Conservation (phyloP, 2,113 vertebrate genomes). For the Nothoprocta perdicaria region DNA sequence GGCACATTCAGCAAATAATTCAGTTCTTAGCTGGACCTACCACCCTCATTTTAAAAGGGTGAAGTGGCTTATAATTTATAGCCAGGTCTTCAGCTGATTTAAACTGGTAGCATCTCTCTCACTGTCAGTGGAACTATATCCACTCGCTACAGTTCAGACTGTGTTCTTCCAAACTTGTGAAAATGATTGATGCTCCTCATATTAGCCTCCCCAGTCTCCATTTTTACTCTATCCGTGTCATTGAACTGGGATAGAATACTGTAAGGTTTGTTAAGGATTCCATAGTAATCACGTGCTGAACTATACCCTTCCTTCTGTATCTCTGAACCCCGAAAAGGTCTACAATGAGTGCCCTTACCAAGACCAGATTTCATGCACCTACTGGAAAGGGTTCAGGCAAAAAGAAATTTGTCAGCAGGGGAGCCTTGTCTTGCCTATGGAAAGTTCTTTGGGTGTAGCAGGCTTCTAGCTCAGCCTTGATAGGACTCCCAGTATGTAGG, state of each 20-base stretch:
- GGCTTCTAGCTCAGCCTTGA: not conserved
- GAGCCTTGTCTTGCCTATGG: not conserved
- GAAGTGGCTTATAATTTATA: not conserved
- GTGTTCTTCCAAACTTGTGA: not conserved
- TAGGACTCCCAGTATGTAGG: not conserved
- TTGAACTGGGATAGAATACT: not conserved
- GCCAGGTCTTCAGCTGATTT: not conserved
- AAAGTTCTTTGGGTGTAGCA: not conserved
- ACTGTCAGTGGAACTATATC: not conserved
- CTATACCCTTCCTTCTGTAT: not conserved
- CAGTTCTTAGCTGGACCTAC: not conserved
- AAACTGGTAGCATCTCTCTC: not conserved
- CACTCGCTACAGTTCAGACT: not conserved
- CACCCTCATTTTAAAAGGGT: not conserved
- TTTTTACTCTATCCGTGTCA: not conserved
- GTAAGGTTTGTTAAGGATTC: not conserved
- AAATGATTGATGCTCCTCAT: not conserved
- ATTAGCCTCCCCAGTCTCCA: not conserved
- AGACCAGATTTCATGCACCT: not conserved
- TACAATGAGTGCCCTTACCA: not conserved
- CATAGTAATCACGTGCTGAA: not conserved
- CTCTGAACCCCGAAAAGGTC: not conserved
- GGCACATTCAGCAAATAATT: not conserved
- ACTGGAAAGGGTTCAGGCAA: not conserved
- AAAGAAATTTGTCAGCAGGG: not conserved